Conservation (phyloP, 1,140 invertebrate species). For the Artemia franciscana region DNA sequence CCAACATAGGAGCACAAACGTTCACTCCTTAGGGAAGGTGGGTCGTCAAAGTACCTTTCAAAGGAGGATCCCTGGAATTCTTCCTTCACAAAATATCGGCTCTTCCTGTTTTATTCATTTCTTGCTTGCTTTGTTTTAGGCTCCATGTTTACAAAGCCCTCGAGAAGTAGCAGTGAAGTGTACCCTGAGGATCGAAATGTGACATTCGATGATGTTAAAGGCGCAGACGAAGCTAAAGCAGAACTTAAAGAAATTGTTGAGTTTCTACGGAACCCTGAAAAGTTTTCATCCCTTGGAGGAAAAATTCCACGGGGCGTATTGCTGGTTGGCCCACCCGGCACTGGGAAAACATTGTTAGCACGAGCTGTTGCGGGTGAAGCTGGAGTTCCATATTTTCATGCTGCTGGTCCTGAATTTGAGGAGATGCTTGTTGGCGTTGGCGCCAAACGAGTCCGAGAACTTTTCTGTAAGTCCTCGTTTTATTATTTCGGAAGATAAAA, state of each 20-base stretch:
- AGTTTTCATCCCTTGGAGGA: conserved; percentile 78
- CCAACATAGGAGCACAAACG: too few relatives aligned
- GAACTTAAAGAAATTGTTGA: conserved; percentile 92
- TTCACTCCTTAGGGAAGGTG: too few relatives aligned
- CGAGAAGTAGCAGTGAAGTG: conserved; percentile 40
- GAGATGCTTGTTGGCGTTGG: conserved; percentile 95
- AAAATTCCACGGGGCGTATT: conserved; percentile 89
- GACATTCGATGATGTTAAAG: conserved; percentile 90
- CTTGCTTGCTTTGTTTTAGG: not conserved
- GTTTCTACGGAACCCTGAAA: conserved; percentile 82
- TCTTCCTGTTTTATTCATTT: not conserved
- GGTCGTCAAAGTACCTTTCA: too few relatives aligned
- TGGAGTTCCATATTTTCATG: conserved; percentile 92
- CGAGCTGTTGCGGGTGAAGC: conserved; percentile 97
- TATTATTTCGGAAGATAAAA: too few relatives aligned
- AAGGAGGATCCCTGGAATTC: too few relatives aligned
- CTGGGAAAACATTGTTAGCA: conserved; percentile 88
- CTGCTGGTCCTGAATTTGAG: conserved; percentile 94
- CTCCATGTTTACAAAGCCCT: not conserved
- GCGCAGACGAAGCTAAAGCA: conserved; percentile 85
- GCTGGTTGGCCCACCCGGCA: conserved; percentile 80
- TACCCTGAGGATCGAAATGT: conserved; percentile 88
- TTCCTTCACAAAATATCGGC: too few relatives aligned
- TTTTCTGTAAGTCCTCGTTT: conserved; percentile 88
- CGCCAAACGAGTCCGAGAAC: conserved; percentile 71